Evolutionary conservation across 1,140 invertebrate species (phyloP).

Genomic region (Cherax destructor): DNA sequence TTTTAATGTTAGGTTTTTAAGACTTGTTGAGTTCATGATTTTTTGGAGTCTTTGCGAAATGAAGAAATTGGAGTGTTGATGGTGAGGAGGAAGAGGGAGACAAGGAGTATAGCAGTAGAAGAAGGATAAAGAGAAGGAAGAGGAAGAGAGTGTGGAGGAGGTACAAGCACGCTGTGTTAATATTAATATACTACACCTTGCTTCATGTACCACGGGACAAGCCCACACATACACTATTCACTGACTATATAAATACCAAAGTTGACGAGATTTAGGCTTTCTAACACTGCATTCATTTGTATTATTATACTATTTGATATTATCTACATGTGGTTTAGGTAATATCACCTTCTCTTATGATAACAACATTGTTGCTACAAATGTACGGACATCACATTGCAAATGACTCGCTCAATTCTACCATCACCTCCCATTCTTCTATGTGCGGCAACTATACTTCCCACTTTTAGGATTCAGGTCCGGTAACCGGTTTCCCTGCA

Average conservation of each 20-base stretch:
- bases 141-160: background rate
- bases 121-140: background rate
- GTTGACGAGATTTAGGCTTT: background rate
- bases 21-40: background rate
- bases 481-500: no score
- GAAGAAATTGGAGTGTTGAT: background rate
- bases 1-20: constrained; percentile 21
- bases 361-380: no score
- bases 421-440: no score
- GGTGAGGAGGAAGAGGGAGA: background rate
- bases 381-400: no score
- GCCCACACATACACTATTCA: constrained; percentile 15
- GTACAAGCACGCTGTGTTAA: constrained; percentile 36
- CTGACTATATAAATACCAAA: constrained; percentile 2
- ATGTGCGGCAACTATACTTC: no score
- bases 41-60: background rate
- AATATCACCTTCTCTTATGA: no score
- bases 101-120: background rate
- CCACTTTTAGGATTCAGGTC: no score
- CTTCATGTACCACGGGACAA: background rate
- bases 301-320: no score
- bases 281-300: no score
- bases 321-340: no score
- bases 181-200: constrained; percentile 31
- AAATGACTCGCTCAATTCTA: no score